Evolutionary conservation across 2,888 invertebrate species (phyloP), one percentile per base, ranked within the genome.

Genomic region (Scrobipalpa atriplicella): DNA sequence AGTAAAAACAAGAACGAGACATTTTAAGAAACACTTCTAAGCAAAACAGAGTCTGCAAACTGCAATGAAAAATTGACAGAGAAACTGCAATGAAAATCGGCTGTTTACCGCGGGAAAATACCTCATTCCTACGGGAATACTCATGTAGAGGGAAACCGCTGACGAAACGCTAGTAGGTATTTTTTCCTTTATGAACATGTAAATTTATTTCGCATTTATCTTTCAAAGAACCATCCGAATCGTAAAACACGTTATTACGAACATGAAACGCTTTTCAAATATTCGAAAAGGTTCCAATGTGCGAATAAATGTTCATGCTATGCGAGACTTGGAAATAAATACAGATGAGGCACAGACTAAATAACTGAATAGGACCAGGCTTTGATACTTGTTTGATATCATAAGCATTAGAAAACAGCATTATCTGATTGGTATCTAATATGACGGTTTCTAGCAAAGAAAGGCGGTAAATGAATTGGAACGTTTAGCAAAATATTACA

Each of bases 281-380:
- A 56, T 56, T 56, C 19, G 13, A 56, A 56, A 54, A 56, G 11
- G 13, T 56, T 56, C 2, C 54, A 9, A 52, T 8, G 54, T 56
- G 21, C 21, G 54, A 56, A 56, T 21, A 21, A 56, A 29, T 56
- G 29, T 13, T 21, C 29, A 10, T 16, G n/a, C 47, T 47, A 47
- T 47, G 47, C 47, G 47, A 16, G 47, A 6, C 47, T 56, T 7
- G 54, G 54, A 6, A 21, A 56, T 21, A 13, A 13, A 13, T 29
- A 11, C 11, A 21, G 54, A 56, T 56, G 54, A 29, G 21, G 21
- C 54, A 1, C 13, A 21, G 21, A 56, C 8, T 13, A 13, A 13
- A 54, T 21, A 19, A 10, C 0, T 10, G 9, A 11, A 52, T 18
- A 29, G 5, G 29, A 29, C 29, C 5, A 5, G 2, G 29, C 29